Evolutionary conservation across 2,797 vertebrate genomes (phyloP).

Genomic region (Siniperca undulata): DNA sequence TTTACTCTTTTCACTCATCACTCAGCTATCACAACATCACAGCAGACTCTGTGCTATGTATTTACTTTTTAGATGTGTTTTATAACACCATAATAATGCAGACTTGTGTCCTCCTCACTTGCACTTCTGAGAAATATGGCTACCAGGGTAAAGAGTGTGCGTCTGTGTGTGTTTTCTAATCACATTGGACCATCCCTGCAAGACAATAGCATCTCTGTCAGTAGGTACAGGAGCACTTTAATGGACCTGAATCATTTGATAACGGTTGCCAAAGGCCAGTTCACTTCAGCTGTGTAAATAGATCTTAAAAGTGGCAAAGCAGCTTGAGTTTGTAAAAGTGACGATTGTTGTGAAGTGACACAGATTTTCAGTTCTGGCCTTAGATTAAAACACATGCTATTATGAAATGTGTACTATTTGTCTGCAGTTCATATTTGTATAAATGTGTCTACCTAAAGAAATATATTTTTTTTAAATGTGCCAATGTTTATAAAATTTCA

Average conservation of each 20-base stretch:
- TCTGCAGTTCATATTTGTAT: neutral
- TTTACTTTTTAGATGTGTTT: conserved; percentile 1
- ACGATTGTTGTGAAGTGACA: conserved; percentile 11
- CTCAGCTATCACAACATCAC: too few species aligned
- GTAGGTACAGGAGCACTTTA: conserved; percentile 24
- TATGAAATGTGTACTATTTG: neutral
- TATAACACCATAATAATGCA: neutral
- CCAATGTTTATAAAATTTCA: neutral
- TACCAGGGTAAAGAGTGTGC: neutral
- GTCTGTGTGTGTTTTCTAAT: conserved; percentile 30
- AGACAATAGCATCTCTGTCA: conserved; percentile 62
- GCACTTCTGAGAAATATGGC: neutral
- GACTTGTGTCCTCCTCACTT: neutral
- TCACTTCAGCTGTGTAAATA: conserved; percentile 35
- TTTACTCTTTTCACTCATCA: neutral
- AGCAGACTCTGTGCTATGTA: neutral
- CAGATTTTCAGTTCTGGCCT: neutral
- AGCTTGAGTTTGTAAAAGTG: conserved; percentile 9
- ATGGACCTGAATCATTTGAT: conserved; percentile 50
- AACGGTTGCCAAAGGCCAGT: conserved; percentile 17
- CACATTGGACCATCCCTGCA: conserved; percentile 39
- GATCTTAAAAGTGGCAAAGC: neutral
- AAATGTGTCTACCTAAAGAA: neutral
- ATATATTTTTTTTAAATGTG: neutral
- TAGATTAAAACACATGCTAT: neutral